A percentile compares a stretch with the other conserved stretches of the same genome.
Evolutionary conservation across 1,140 invertebrate species (phyloP).

Genomic region (Magallana angulata): DNA sequence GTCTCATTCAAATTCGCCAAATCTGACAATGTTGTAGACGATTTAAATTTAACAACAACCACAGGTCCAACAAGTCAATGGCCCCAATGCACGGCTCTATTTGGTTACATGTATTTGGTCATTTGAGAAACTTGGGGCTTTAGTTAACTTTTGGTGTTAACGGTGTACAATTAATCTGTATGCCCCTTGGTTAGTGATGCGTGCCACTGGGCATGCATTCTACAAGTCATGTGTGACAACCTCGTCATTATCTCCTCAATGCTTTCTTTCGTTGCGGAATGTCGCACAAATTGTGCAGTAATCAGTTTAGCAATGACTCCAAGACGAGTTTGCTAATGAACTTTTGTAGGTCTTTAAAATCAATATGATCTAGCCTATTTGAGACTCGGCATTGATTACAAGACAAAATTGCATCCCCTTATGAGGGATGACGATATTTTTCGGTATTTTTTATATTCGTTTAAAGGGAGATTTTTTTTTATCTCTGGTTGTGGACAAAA

Average conservation of each 20-base stretch:
- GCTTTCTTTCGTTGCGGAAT: background rate
- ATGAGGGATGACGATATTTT: too few species aligned
- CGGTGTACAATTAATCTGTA: background rate
- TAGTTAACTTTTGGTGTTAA: background rate
- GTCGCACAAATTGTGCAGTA: constrained; percentile 10
- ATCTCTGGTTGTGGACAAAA: background rate
- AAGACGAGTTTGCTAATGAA: constrained; percentile 21
- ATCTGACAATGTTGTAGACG: background rate
- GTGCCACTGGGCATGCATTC: background rate
- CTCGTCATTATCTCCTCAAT: background rate
- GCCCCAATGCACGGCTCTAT: background rate
- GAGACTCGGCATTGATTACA: background rate
- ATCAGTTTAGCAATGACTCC: background rate
- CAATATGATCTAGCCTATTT: background rate
- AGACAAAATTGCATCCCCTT: background rate
- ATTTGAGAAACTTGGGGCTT: background rate
- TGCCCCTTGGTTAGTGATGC: background rate
- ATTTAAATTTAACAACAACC: constrained; percentile 25
- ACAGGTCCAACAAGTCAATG: constrained; percentile 18
- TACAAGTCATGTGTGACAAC: background rate
- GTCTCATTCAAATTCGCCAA: background rate
- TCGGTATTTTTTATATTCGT: background rate
- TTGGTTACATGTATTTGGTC: background rate
- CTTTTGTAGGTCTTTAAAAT: background rate
- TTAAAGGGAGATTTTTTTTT: background rate